Conservation (phyloP, 2,888 invertebrate species). For the Drosophila lutescens region DNA sequence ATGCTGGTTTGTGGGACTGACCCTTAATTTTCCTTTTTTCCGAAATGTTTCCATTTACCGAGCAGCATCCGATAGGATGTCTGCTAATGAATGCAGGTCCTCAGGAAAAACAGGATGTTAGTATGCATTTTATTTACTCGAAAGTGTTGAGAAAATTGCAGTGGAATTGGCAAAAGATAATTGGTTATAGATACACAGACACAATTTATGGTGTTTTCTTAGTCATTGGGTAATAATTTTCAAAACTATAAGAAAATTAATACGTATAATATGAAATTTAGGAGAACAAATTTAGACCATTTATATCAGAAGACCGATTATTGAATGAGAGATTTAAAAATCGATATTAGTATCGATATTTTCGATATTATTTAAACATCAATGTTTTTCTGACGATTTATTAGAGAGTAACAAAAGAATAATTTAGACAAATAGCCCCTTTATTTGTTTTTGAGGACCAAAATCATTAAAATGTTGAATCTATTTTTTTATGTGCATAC, state of each 20-base stretch:
- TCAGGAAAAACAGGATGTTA: slow-evolving; percentile 2
- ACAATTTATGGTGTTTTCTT: not conserved
- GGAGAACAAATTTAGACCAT: not conserved
- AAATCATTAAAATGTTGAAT: not conserved
- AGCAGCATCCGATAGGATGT: slow-evolving; percentile 5
- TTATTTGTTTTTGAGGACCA: too few species aligned
- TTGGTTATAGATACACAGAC: slow-evolving; percentile 4
- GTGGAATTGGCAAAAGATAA: not conserved
- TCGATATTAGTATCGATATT: too few species aligned
- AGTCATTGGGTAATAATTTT: not conserved
- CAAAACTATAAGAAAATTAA: too few species aligned
- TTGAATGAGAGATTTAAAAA: too few species aligned
- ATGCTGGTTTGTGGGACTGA: slow-evolving; percentile 8
- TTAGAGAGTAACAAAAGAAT: too few species aligned
- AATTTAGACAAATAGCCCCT: too few species aligned
- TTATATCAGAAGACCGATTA: too few species aligned
- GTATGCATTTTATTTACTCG: slow-evolving; percentile 17
- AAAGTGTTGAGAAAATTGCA: not conserved
- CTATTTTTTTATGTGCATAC: not conserved
- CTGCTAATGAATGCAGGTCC: slow-evolving; percentile 14
- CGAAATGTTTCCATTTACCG: slow-evolving; percentile 24
- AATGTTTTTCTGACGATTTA: too few species aligned
- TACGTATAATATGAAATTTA: too few species aligned
- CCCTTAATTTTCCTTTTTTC: slow-evolving; percentile 5
- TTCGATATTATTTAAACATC: too few species aligned